Evolutionary conservation across 2,888 invertebrate genomes (phyloP).

Genomic region (Pristionchus exspectatus): DNA sequence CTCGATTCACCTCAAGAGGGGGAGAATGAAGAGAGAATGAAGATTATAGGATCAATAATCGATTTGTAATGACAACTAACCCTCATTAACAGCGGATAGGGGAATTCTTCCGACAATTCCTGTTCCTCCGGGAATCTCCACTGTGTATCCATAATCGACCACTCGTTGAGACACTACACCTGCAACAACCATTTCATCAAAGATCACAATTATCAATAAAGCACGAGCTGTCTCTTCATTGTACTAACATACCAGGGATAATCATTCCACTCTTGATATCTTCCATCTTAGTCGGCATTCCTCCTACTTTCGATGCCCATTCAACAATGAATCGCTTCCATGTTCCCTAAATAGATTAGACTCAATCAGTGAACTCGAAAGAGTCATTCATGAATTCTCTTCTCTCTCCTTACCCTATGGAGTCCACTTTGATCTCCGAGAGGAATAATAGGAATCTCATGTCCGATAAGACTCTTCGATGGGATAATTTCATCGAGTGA

Average conservation of each 20-base stretch:
- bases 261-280: slow-evolving; percentile 52
- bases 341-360: neutral
- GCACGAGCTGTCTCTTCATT: too few relatives aligned
- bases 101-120: slow-evolving; percentile 61
- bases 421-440: slow-evolving; percentile 45
- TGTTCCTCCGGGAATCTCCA: slow-evolving; percentile 65
- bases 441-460: neutral
- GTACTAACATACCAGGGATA: slow-evolving; percentile 24
- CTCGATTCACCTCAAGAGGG: slow-evolving; percentile 4
- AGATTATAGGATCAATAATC: neutral
- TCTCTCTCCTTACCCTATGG: slow-evolving; percentile 47
- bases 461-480: neutral
- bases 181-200: neutral
- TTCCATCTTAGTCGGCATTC: slow-evolving; percentile 18
- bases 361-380: neutral
- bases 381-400: slow-evolving; percentile 23
- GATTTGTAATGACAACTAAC: neutral
- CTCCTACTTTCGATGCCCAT: slow-evolving; percentile 53
- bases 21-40: neutral
- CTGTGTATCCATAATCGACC: slow-evolving; percentile 59
- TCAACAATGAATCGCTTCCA: slow-evolving; percentile 55
- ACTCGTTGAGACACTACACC: slow-evolving; percentile 61
- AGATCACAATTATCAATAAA: too few relatives aligned
- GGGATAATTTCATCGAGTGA: slow-evolving; percentile 35
- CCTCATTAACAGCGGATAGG: slow-evolving; percentile 35